Conservation (phyloP, 1,140 invertebrate genomes). For the Wiebesia pumilae region DNA sequence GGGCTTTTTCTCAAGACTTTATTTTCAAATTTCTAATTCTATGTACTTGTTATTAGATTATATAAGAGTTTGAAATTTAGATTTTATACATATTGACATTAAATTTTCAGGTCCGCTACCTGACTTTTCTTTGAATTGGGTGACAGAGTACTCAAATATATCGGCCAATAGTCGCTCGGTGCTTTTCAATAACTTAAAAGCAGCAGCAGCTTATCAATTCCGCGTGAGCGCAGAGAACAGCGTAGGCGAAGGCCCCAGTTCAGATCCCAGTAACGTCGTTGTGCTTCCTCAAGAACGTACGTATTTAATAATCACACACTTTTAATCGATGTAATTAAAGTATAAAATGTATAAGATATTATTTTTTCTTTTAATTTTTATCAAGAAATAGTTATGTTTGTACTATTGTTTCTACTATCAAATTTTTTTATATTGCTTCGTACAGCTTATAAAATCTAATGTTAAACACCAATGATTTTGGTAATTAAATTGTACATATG, state of each 20-base stretch:
- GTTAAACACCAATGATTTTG: no score
- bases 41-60: not conserved
- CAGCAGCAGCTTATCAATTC: constrained; percentile 96
- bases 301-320: constrained; percentile 53
- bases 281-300: constrained; percentile 95
- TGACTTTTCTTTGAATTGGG: constrained; percentile 89
- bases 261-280: constrained; percentile 89
- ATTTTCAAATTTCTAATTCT: not conserved
- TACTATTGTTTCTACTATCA: no score
- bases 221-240: constrained; percentile 95
- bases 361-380: no score
- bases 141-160: constrained; percentile 91
- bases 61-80: not conserved
- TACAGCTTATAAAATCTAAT: no score
- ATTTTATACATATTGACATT: constrained; percentile 2
- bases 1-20: not conserved
- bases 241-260: constrained; percentile 94
- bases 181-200: constrained; percentile 90
- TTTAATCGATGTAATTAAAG: not conserved
- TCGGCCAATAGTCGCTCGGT: constrained; percentile 86
- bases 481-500: no score
- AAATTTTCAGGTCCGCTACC: constrained; percentile 83
- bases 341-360: no score
- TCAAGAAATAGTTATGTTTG: no score
- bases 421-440: no score